Conservation (phyloP, 2,888 invertebrate genomes). For the Scaptomyza caliginosa region DNA sequence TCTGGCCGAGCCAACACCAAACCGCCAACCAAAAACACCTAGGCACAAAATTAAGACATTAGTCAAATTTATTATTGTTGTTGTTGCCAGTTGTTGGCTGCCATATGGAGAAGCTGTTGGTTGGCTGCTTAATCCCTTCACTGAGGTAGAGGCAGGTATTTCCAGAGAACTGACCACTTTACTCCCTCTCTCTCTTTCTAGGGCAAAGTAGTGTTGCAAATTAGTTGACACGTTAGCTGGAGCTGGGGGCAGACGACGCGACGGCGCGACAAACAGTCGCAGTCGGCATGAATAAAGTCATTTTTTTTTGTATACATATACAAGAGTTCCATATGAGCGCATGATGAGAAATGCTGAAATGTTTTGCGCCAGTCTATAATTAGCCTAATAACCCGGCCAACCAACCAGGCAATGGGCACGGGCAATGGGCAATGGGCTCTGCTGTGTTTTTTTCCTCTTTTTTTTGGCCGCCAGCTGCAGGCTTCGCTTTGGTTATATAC, state of each 20-base stretch:
- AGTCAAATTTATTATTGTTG: conserved; percentile 62
- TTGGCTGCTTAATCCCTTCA: conserved; percentile 63
- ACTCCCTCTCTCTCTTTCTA: background rate
- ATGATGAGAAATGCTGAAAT: conserved; percentile 63
- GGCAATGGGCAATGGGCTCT: conserved; percentile 25
- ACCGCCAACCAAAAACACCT: conserved; percentile 43
- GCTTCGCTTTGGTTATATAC: background rate
- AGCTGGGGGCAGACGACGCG: conserved; percentile 37
- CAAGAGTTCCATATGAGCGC: conserved; percentile 51
- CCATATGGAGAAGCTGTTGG: conserved; percentile 31
- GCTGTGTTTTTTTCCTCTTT: conserved; percentile 3
- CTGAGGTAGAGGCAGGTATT: conserved; percentile 67
- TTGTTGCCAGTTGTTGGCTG: conserved; percentile 14
- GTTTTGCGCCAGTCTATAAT: conserved; percentile 69
- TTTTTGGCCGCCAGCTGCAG: conserved; percentile 33
- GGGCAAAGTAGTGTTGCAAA: conserved; percentile 79
- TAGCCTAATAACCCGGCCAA: conserved; percentile 77
- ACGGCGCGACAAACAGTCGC: conserved; percentile 69
- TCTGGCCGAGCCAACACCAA: conserved; percentile 51
- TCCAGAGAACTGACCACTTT: conserved; percentile 66
- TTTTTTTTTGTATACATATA: conserved; percentile 39
- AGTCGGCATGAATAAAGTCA: conserved; percentile 78
- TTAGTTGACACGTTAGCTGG: conserved; percentile 81
- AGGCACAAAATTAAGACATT: conserved; percentile 78
- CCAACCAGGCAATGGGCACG: conserved; percentile 10